Evolutionary conservation across 1,140 invertebrate genomes (phyloP), one percentile per base, ranked within the genome.

Genomic region (Magallana angulata): DNA sequence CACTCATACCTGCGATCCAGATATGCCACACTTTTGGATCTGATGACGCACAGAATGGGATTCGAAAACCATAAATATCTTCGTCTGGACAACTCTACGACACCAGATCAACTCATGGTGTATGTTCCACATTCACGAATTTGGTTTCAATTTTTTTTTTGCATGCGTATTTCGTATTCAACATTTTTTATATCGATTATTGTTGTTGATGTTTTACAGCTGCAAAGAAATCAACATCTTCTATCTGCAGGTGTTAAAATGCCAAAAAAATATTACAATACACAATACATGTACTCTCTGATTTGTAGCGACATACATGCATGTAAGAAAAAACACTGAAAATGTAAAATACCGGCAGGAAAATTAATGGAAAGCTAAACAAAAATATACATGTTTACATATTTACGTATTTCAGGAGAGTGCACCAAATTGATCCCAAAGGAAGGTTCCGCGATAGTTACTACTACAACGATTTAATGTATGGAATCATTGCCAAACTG

Each of bases 381-480:
- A 48, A 48, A 48, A 48, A 48, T 48, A 48, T 48, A 48, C 36
- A 48, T 48, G 5, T 48, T 62, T 16, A 12, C 14, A 16, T 8
- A 7, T 48, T 36, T 0, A 30, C 36, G 7, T 30, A 9, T 76
- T 76, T 30, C 24, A 76, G 68, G 68, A 76, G 68, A 76, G 68
- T 76, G 11, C 68, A 76, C 14, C 18, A 76, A 30, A 76, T 76
- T 9, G 24, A 87, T 36, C 30, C 60, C 56, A 85, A 82, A n/a
- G 76, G 84, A 0, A 7, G 56, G 14, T 91, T 91, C 62, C 81
- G 91, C 16, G 87, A 80, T 12, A 91, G 88, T 86, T 90, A 81
- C 76, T 85, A 84, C 64, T 91, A 91, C 82, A 91, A 81, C 36
- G 88, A 90, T 24, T 60, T 90, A 16, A 89, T 89, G 86, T 91